Evolutionary conservation across 2,113 vertebrate species (phyloP).

Genomic region (Rhinoptilus africanus): DNA sequence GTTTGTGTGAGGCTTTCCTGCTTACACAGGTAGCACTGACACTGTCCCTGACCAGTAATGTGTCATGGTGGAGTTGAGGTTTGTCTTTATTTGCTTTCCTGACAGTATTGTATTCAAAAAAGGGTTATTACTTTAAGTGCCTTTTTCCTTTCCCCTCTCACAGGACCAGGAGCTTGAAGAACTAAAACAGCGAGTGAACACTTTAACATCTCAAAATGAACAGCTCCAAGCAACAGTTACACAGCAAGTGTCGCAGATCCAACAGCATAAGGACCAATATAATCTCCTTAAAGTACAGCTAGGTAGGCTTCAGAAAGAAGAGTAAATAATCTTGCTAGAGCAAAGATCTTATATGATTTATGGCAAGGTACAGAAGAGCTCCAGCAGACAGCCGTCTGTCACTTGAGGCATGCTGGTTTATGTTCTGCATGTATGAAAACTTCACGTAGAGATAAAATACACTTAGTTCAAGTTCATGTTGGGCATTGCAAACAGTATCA

Average conservation of each 20-base stretch:
- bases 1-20: background rate
- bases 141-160: background rate
- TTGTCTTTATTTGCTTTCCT: background rate
- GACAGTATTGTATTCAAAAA: background rate
- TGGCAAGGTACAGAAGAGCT: background rate
- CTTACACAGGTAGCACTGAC: background rate
- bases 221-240: conserved; percentile 84
- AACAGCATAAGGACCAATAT: conserved; percentile 97
- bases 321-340: too few relatives aligned
- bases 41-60: accelerated
- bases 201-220: conserved; percentile 83
- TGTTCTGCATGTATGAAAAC: background rate
- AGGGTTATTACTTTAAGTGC: background rate
- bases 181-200: conserved; percentile 84
- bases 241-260: conserved; percentile 92
- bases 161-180: conserved; percentile 93
- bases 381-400: background rate
- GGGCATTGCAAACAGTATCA: background rate
- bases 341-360: too few relatives aligned
- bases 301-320: conserved; percentile 68
- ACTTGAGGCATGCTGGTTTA: background rate
- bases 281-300: conserved; percentile 95
- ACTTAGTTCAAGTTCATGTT: background rate
- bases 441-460: background rate
- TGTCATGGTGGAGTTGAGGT: background rate